Percentiles rank a stretch among this genome's conserved stretches.
phyloP scores from a whole-genome alignment of 2,113 vertebrate species.

The Catharus minimus region DNA sequence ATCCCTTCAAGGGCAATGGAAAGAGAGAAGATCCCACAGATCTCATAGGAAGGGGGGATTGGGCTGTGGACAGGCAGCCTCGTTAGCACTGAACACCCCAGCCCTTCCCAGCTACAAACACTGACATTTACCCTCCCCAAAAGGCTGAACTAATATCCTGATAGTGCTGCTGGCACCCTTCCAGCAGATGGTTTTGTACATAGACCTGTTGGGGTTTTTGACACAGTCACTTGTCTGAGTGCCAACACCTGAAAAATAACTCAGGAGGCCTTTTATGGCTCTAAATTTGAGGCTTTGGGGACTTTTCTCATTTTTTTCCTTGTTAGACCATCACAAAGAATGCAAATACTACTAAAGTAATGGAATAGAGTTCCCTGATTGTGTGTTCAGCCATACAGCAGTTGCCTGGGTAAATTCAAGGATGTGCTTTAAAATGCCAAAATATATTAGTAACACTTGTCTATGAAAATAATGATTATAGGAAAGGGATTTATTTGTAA shows the following conservation, averaged over 20 bases:
- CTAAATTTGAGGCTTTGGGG: neutral
- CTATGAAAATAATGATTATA: constrained; percentile 21
- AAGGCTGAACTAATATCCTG: constrained; percentile 8
- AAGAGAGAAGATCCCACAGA: neutral
- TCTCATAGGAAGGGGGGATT: neutral
- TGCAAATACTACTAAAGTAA: neutral
- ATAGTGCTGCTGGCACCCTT: constrained; percentile 26
- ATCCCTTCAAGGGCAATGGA: neutral
- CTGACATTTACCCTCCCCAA: constrained; percentile 32
- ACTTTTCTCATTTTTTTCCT: neutral
- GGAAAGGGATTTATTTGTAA: constrained; percentile 29
- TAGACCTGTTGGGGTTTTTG: constrained; percentile 38
- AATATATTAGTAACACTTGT: neutral
- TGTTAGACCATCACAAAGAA: neutral
- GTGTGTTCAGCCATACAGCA: neutral
- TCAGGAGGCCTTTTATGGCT: constrained; percentile 1
- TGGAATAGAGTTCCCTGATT: neutral
- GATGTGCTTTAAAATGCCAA: constrained; percentile 24
- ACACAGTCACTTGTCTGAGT: constrained; percentile 21
- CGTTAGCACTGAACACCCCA: neutral
- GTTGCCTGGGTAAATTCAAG: constrained; percentile 20
- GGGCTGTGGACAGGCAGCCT: neutral
- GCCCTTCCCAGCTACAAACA: neutral
- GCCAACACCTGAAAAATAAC: constrained; percentile 20
- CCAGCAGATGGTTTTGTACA: constrained; percentile 39